These are phyloP conservation scores for Glaucidium brasilianum DNA, from an alignment of 2,113 vertebrate species.

Conservation along the genomic window DNA sequence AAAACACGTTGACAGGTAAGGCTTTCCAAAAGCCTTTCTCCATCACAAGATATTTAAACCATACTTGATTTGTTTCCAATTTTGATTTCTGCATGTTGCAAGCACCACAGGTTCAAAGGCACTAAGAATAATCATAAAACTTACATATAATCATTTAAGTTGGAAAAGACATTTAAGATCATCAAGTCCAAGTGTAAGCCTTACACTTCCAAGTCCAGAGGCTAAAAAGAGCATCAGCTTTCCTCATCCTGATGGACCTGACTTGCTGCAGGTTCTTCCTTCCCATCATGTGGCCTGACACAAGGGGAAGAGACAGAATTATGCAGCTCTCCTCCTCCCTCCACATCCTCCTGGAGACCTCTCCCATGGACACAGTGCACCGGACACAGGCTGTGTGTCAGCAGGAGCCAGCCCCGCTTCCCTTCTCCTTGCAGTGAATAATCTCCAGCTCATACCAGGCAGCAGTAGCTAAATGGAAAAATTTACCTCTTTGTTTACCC, in stretches of 20 bases:
- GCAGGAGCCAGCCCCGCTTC: not conserved
- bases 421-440: not conserved
- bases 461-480: slow-evolving; percentile 27
- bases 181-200: not conserved
- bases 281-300: not conserved
- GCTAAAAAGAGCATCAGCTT: not conserved
- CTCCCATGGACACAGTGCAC: not conserved
- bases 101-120: not conserved
- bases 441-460: not conserved
- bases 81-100: not conserved
- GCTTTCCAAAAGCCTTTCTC: not conserved
- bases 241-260: not conserved
- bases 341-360: not conserved
- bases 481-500: not conserved
- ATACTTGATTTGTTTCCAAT: not conserved
- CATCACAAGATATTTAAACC: not conserved
- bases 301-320: not conserved
- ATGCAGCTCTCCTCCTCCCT: not conserved
- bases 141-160: not conserved
- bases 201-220: not conserved
- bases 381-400: not conserved
- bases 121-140: not conserved
- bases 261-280: not conserved
- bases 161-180: not conserved
- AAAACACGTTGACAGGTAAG: not conserved